Evolutionary conservation across 2,888 invertebrate genomes (phyloP), one percentile per base, ranked within the genome.

Genomic region (Sphaerophoria rueppellii): DNA sequence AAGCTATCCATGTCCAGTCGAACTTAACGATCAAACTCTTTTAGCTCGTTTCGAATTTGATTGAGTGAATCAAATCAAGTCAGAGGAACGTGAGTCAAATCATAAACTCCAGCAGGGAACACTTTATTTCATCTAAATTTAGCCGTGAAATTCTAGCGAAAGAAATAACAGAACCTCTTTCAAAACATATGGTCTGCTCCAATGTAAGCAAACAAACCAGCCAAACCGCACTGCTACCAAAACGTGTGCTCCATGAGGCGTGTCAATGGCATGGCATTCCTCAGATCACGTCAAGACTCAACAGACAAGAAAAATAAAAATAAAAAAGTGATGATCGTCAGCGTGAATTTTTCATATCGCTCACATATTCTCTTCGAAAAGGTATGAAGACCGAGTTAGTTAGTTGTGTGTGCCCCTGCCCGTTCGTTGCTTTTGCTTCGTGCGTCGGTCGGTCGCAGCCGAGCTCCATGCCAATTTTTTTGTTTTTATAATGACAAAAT

Each of bases 21-120:
- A 54, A 55, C 46, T 43, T 24, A 24, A 24, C 24, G 1, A 24
- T 9, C 54, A 65, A 54, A 43, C 24, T 58, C 72, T 58, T 70
- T 70, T 52, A 55, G 57, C 80, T 76, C 48, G 50, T 72, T 79
- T 81, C 76, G 72, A 60, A 24, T 70, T 85, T 85, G 85, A 85
- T 85, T 85, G 80, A 85, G 81, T 85, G 80, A 81, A 85, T 85
- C 81, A 81, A 85, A 85, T 81, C 85, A 73, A 76, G 76, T 77
- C 80, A 77, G 60, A 80, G 76, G 85, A 24, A 80, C 80, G 73
- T 76, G 81, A 72, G 75, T 71, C 71, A 48, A 40, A 58, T 40
- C 40, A 58, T 37, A 14, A 50, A 5, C 34, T 48, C 6, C n/a
- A 52, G 50, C 60, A 50, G 65, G 52, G 35, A 40, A 67, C 40